Conservation (phyloP, 2,888 invertebrate species). For the Zygothrica quintamaculata region DNA sequence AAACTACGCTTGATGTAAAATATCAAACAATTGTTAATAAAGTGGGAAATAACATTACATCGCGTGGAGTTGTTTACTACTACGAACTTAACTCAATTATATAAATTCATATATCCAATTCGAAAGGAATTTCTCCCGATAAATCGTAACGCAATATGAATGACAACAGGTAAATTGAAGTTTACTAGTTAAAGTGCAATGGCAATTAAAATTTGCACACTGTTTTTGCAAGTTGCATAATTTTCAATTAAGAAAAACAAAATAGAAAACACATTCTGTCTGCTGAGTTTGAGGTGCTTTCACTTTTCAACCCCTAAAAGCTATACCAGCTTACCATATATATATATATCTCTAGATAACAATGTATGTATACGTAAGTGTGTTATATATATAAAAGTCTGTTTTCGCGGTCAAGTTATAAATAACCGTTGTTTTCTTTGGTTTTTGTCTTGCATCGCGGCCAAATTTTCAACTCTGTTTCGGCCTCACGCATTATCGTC, state of each 20-base stretch:
- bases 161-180: conserved; percentile 65
- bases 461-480: conserved; percentile 23
- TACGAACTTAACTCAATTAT: conserved; percentile 4
- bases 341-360: conserved; percentile 2
- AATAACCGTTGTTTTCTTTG: conserved; percentile 42
- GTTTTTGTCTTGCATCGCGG: conserved; percentile 6
- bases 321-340: conserved; percentile 16
- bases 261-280: conserved; percentile 27
- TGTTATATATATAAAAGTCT: conserved; percentile 3
- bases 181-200: too few relatives aligned
- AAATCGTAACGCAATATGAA: conserved; percentile 50
- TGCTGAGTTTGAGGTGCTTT: conserved; percentile 42
- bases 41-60: neutral
- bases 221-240: conserved; percentile 66
- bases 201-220: conserved; percentile 9
- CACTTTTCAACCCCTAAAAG: conserved; percentile 60
- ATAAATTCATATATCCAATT: conserved; percentile 15
- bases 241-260: conserved; percentile 26
- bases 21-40: conserved; percentile 6
- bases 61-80: conserved; percentile 33
- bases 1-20: conserved; percentile 11
- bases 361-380: neutral
- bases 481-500: conserved; percentile 10
- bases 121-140: conserved; percentile 14
- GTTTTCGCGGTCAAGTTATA: conserved; percentile 28